These are phyloP conservation scores for Cerastoderma edule DNA, from an alignment of 2,888 invertebrate genomes.

Conservation along the genomic window DNA sequence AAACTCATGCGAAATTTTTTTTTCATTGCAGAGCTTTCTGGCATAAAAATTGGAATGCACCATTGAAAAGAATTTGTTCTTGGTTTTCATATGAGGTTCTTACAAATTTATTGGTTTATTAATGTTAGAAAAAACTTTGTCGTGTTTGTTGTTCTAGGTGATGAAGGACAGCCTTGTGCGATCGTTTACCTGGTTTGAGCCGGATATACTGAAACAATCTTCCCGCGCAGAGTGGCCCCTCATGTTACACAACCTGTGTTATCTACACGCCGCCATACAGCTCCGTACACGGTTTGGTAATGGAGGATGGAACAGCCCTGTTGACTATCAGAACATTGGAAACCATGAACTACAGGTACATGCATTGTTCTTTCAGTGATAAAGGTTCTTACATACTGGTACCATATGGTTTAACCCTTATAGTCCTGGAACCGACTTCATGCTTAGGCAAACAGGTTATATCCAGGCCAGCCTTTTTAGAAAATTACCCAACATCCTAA, in stretches of 20 bases:
- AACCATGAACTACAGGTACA: slow-evolving; percentile 74
- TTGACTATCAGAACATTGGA: slow-evolving; percentile 77
- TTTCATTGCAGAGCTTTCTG: too few species aligned
- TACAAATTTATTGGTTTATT: too few species aligned
- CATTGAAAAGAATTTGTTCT: too few species aligned
- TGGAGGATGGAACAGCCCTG: slow-evolving; percentile 82
- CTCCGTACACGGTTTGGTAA: slow-evolving; percentile 79
- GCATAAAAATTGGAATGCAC: too few species aligned
- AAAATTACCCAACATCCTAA: too few species aligned
- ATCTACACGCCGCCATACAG: slow-evolving; percentile 81
- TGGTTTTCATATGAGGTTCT: too few species aligned
- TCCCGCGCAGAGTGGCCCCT: slow-evolving; percentile 80
- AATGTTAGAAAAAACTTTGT: background rate
- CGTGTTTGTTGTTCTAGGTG: slow-evolving; percentile 61
- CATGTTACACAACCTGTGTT: slow-evolving; percentile 83
- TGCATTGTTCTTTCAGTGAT: background rate
- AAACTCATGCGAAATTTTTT: too few species aligned
- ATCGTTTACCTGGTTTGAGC: slow-evolving; percentile 79
- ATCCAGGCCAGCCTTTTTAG: too few species aligned
- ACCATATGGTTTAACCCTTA: too few species aligned
- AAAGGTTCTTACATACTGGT: too few species aligned
- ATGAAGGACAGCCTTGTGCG: slow-evolving; percentile 82
- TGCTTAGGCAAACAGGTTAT: too few species aligned
- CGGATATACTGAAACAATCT: slow-evolving; percentile 80
- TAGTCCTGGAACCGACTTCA: too few species aligned